These are phyloP conservation scores for Sitophilus oryzae DNA, from an alignment of 1,140 invertebrate species.

Conservation along the genomic window DNA sequence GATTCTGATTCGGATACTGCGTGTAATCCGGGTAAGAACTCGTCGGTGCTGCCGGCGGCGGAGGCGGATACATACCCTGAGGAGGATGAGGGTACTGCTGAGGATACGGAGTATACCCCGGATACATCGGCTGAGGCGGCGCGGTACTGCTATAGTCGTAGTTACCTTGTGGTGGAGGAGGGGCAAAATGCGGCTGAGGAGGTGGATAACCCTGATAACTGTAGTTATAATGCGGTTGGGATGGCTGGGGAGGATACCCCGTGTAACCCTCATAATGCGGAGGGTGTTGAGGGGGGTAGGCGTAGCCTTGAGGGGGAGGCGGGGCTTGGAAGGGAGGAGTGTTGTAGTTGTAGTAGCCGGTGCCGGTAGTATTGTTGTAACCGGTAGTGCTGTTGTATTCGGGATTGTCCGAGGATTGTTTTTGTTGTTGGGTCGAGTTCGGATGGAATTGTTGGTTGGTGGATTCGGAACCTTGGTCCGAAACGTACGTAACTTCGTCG, in stretches of 20 bases:
- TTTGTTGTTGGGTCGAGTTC: slow-evolving; percentile 20
- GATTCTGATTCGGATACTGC: slow-evolving; percentile 22
- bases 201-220: slow-evolving; percentile 35
- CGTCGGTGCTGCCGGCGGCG: slow-evolving; percentile 17
- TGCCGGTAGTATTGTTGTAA: slow-evolving; percentile 35
- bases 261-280: slow-evolving; percentile 36
- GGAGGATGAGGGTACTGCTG: slow-evolving; percentile 48
- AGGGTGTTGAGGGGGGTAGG: slow-evolving; percentile 33
- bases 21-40: slow-evolving; percentile 33
- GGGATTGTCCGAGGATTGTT: slow-evolving; percentile 24
- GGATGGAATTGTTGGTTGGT: slow-evolving; percentile 13
- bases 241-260: slow-evolving; percentile 31
- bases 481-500: slow-evolving; percentile 37
- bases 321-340: slow-evolving; percentile 33
- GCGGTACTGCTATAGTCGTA: slow-evolving; percentile 31
- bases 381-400: slow-evolving; percentile 28
- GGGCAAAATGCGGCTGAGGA: slow-evolving; percentile 31
- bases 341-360: slow-evolving; percentile 38
- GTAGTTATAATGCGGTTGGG: slow-evolving; percentile 38
- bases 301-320: slow-evolving; percentile 33
- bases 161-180: slow-evolving; percentile 33
- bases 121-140: slow-evolving; percentile 44
- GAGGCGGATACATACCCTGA: slow-evolving; percentile 34
- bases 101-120: slow-evolving; percentile 45
- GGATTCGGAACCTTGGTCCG: slow-evolving; percentile 27